phyloP scores from a whole-genome alignment of 2,888 invertebrate genomes.

The Dichetophora obliterata region DNA sequence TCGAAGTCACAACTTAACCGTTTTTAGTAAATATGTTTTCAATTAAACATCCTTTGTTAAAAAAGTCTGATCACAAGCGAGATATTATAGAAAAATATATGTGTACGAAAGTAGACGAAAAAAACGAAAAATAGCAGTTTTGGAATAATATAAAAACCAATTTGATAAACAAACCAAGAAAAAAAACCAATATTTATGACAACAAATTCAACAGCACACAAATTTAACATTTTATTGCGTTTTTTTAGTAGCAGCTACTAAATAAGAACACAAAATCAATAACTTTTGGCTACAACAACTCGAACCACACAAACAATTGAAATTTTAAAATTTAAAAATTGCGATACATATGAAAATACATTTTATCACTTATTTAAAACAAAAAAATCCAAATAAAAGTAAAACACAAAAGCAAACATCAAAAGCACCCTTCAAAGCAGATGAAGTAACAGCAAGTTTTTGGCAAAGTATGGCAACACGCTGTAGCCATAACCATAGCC shows the following conservation, averaged over 20 bases:
- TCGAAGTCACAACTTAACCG: constrained; percentile 30
- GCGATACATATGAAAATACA: constrained; percentile 44
- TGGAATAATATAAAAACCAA: constrained; percentile 49
- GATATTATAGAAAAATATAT: constrained; percentile 33
- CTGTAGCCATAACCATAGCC: background rate
- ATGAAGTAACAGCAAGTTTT: constrained; percentile 18
- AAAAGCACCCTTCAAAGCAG: constrained; percentile 25
- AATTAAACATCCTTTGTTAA: constrained; percentile 66
- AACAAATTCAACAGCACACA: constrained; percentile 44
- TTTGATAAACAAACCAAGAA: constrained; percentile 49
- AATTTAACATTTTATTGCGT: constrained; percentile 58
- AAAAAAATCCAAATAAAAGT: constrained; percentile 38
- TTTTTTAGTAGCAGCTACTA: constrained; percentile 65
- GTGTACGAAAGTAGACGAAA: constrained; percentile 39
- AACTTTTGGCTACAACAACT: constrained; percentile 41
- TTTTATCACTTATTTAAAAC: constrained; percentile 67
- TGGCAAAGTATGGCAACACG: background rate
- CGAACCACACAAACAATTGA: constrained; percentile 35
- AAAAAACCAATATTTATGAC: constrained; percentile 45
- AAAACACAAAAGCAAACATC: constrained; percentile 30
- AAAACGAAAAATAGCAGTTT: constrained; percentile 47
- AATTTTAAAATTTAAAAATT: constrained; percentile 33
- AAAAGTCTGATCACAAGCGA: constrained; percentile 68
- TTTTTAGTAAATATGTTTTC: constrained; percentile 31
- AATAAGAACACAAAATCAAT: constrained; percentile 37